Percentiles rank a stretch among this genome's conserved stretches.
These are phyloP conservation scores for Eupeodes luniger DNA, from an alignment of 2,888 invertebrate species.

Conservation along the genomic window DNA sequence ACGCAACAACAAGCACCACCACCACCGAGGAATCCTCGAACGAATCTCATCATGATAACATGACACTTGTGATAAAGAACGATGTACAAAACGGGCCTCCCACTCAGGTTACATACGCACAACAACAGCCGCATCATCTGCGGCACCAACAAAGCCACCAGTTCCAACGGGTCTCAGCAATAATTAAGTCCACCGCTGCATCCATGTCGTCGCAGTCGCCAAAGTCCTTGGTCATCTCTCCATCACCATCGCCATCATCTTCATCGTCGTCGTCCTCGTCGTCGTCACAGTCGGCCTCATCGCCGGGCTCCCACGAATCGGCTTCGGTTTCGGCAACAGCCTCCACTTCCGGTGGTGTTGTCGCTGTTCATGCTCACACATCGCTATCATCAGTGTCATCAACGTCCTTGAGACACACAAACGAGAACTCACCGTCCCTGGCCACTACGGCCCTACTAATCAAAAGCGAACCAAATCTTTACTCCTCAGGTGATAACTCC, in stretches of 20 bases:
- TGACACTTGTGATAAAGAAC: conserved; percentile 83
- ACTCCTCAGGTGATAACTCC: conserved; percentile 83
- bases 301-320: conserved; percentile 74
- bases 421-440: conserved; percentile 82
- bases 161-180: conserved; percentile 74
- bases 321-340: conserved; percentile 51
- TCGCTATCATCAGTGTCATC: conserved; percentile 64
- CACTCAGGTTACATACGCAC: conserved; percentile 83
- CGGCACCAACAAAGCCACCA: conserved; percentile 76
- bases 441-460: conserved; percentile 82
- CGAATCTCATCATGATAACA: conserved; percentile 78
- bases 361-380: conserved; percentile 43
- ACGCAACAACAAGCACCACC: conserved; percentile 79
- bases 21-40: conserved; percentile 83
- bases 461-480: conserved; percentile 83
- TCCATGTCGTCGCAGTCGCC: conserved; percentile 74
- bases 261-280: conserved; percentile 73
- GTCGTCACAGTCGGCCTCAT: conserved; percentile 49
- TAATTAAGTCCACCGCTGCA: conserved; percentile 68
- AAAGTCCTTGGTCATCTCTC: conserved; percentile 62
- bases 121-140: conserved; percentile 78
- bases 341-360: conserved; percentile 59
- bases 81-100: conserved; percentile 81
- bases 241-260: conserved; percentile 78
- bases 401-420: conserved; percentile 66